These are phyloP conservation scores for Stenolophus ochropezus DNA, from an alignment of 2,888 invertebrate genomes.

Conservation along the genomic window DNA sequence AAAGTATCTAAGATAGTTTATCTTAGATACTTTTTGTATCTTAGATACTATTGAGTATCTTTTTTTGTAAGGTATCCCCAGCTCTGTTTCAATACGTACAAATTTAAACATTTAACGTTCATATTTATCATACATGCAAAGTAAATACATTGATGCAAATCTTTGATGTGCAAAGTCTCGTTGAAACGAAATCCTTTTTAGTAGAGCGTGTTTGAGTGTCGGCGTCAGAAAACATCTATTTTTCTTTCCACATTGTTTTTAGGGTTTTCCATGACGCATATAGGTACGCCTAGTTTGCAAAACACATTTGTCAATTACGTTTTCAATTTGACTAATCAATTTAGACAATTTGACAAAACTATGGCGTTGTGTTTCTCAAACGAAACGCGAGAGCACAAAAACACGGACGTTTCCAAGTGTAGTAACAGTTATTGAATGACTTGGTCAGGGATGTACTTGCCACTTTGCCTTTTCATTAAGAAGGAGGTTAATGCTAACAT, in stretches of 20 bases:
- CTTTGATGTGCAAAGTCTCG: no score
- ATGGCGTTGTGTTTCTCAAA: neutral
- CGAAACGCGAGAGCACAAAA: neutral
- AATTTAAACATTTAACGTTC: no score
- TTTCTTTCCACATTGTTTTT: neutral
- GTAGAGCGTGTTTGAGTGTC: neutral
- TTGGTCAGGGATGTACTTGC: neutral
- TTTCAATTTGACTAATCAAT: slow-evolving; percentile 37
- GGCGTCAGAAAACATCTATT: neutral
- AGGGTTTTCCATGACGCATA: neutral
- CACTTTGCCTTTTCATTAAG: neutral
- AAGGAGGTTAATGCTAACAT: neutral
- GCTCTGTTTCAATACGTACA: no score
- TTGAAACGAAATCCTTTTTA: neutral
- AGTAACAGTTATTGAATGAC: slow-evolving; percentile 47
- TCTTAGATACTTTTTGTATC: no score
- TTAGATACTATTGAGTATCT: no score
- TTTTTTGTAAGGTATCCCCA: no score
- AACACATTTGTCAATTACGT: slow-evolving; percentile 23
- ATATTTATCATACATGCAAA: no score
- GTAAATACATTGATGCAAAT: no score
- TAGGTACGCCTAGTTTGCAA: neutral
- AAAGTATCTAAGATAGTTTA: no score
- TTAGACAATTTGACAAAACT: slow-evolving; percentile 26
- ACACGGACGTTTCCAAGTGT: slow-evolving; percentile 30